These are phyloP conservation scores for Sula dactylatra DNA, from an alignment of 2,113 vertebrate genomes.

Conservation along the genomic window DNA sequence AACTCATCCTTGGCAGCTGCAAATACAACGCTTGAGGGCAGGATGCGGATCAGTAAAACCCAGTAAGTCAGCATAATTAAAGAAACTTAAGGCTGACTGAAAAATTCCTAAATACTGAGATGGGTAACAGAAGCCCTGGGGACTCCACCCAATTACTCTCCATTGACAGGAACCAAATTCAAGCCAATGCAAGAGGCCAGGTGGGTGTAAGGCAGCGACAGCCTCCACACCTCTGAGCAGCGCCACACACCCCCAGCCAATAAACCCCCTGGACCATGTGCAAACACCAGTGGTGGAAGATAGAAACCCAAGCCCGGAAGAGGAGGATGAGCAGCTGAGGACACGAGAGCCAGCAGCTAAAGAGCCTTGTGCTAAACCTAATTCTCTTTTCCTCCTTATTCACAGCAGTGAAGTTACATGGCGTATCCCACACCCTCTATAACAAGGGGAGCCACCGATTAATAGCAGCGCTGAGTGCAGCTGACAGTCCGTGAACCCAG, in stretches of 20 bases:
- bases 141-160: background rate
- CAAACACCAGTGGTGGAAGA: background rate
- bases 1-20: background rate
- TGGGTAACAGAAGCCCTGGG: accelerated
- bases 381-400: background rate
- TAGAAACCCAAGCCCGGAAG: background rate
- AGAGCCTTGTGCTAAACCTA: too few species aligned
- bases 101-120: background rate
- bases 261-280: background rate
- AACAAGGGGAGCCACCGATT: background rate
- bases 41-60: background rate
- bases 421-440: too few species aligned
- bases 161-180: background rate
- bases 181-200: background rate
- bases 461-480: accelerated
- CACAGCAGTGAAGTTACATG: accelerated
- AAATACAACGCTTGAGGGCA: background rate
- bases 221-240: background rate
- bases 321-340: background rate
- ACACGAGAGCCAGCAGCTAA: accelerated
- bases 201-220: background rate
- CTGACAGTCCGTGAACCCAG: accelerated
- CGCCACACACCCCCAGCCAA: background rate
- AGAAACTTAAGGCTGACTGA: background rate
- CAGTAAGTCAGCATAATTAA: background rate